Percentiles rank a stretch among this genome's conserved stretches.
These are phyloP conservation scores for Typhlomys cinereus DNA, from an alignment of 2,113 vertebrate genomes.

Conservation along the genomic window DNA sequence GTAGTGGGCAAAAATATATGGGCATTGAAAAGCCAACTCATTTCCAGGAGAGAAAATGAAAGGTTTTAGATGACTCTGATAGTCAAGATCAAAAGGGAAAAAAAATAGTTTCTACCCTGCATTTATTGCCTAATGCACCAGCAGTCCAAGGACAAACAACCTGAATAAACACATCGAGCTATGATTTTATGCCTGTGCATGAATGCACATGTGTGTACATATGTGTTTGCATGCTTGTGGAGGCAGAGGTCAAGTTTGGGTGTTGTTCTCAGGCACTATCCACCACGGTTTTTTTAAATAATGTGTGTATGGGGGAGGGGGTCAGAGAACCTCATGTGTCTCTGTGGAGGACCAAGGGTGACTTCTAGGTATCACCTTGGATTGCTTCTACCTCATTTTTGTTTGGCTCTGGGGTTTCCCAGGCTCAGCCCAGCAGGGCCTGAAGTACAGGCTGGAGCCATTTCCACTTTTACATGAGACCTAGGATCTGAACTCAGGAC, in stretches of 20 bases:
- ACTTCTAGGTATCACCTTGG: too few relatives aligned
- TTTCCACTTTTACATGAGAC: too few relatives aligned
- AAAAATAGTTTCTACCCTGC: background rate
- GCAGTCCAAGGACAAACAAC: background rate
- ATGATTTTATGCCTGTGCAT: background rate
- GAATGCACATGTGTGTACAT: too few relatives aligned
- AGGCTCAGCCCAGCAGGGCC: too few relatives aligned
- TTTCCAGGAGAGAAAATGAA: constrained; percentile 53
- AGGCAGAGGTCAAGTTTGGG: background rate
- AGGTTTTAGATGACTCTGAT: constrained; percentile 17
- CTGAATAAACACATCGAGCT: background rate
- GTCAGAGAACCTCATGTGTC: too few relatives aligned
- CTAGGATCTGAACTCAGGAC: too few relatives aligned
- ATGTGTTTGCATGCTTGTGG: background rate
- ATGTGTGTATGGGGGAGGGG: too few relatives aligned
- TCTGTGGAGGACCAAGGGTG: too few relatives aligned
- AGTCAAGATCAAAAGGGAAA: background rate
- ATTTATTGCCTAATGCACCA: background rate
- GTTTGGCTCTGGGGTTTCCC: too few relatives aligned
- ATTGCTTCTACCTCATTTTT: too few relatives aligned
- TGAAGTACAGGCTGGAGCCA: too few relatives aligned
- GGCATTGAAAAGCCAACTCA: background rate
- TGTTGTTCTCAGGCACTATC: background rate
- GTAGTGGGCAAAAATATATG: background rate
- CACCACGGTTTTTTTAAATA: too few relatives aligned